Evolutionary conservation across 2,113 vertebrate genomes (phyloP).

Genomic region (Python bivittatus): DNA sequence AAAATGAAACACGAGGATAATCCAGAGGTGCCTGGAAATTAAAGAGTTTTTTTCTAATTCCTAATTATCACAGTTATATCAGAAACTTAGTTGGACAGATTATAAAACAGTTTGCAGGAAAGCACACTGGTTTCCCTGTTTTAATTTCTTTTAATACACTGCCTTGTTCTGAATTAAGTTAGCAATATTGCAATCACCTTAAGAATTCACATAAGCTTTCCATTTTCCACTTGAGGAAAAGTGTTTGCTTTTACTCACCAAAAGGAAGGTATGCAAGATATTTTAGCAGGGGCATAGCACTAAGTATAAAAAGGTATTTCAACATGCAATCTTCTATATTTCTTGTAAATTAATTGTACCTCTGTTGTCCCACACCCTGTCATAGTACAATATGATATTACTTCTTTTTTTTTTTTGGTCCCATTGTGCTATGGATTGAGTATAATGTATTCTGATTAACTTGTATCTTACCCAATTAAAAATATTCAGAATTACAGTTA

Average conservation of each 20-base stretch:
- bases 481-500: conserved; percentile 72
- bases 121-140: conserved; percentile 19
- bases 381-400: conserved; percentile 75
- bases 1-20: conserved; percentile 34
- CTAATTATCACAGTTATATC: conserved; percentile 23
- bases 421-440: conserved; percentile 76
- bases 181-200: conserved; percentile 39
- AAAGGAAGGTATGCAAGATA: conserved; percentile 70
- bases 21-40: conserved; percentile 43
- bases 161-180: conserved; percentile 53
- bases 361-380: conserved; percentile 18
- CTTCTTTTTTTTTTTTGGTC: conserved; percentile 77
- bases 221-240: conserved; percentile 67
- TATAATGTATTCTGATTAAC: conserved; percentile 72
- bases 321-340: conserved; percentile 67
- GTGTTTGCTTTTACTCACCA: conserved; percentile 24
- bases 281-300: conserved; percentile 72
- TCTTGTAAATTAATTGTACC: conserved; percentile 71
- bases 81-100: neutral
- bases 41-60: conserved; percentile 30
- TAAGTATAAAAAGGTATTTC: conserved; percentile 69
- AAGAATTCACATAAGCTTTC: conserved; percentile 63
- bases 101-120: conserved; percentile 37
- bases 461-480: conserved; percentile 74
- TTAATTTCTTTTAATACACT: conserved; percentile 39